Base-by-base conservation (phyloP, 2,797 vertebrate genomes). In the Typhlichthys subterraneus region DNA sequence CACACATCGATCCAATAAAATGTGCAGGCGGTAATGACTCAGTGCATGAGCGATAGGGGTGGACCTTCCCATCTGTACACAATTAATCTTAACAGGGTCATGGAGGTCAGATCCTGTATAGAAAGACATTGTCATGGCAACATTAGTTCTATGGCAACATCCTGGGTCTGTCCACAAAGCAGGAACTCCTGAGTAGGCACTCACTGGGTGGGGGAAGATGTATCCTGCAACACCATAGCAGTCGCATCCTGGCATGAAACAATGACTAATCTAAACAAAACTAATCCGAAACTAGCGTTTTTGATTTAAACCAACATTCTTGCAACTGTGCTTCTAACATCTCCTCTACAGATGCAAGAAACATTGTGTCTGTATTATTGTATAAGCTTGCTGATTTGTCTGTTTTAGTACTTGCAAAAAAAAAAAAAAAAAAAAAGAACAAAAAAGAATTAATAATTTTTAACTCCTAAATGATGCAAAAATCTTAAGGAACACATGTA, bases 111-210 rank as follows among this genome's bases (percentile, higher is more conserved):
- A 82, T 86, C 80, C 83, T 77, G 81, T 80, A 61, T 23, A 63
- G 77, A 84, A 75, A 76, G 76, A 86, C 74, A 72, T 82, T 66
- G 64, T 70, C 65, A 66, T 71, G 70, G 75, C 73, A 76, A 87
- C 75, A 53, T 29, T 29, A 29, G 23, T 29, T 29, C 23, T 29
- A 29, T 29, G 23, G 23, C 73, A 76, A 87, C 74, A 52, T 79
- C 72, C 75, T 19, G 55, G 38, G 45, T 51, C 61, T 55, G 12
- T 63, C 72, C 72, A 63, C 84, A 75, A 68, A 66, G 66, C 73
- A 83, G 85, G 83, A 89, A 91, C 81, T 84, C 38, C 53, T 57
- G 71, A 77, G 63, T 76, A 59, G 81, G 82, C 83, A 73, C 83
- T 76, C 86, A 79, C 74, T 77, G 66, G 73, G 74, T 0, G 60